Percentiles rank a stretch among this genome's conserved stretches.
These are phyloP conservation scores for Epinephelus lanceolatus DNA, from an alignment of 2,113 vertebrate genomes.

Conservation along the genomic window DNA sequence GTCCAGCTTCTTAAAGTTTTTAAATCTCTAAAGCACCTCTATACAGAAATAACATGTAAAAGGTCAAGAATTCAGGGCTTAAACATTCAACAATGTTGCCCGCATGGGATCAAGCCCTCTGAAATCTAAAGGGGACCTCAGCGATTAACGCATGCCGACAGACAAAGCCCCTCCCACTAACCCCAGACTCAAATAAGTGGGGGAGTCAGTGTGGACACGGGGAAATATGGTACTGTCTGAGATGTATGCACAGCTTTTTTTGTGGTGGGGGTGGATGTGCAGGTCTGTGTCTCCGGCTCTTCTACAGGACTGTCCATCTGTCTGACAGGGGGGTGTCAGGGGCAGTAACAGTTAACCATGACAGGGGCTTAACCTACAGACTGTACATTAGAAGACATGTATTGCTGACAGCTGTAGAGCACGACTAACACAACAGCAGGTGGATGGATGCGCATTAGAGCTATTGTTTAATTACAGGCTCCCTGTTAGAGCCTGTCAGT, in stretches of 20 bases:
- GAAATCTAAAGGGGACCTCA: constrained; percentile 12
- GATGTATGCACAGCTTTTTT: constrained; percentile 19
- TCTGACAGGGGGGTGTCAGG: constrained; percentile 16
- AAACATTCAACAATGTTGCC: background rate
- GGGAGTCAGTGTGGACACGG: constrained; percentile 16
- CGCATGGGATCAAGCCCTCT: background rate
- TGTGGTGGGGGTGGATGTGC: constrained; percentile 15
- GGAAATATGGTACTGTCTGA: constrained; percentile 74
- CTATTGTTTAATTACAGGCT: constrained; percentile 51
- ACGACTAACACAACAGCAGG: constrained; percentile 66
- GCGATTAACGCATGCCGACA: constrained; percentile 63
- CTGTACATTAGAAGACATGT: constrained; percentile 51
- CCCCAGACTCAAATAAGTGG: constrained; percentile 1
- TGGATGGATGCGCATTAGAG: constrained; percentile 42
- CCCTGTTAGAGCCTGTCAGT: constrained; percentile 26
- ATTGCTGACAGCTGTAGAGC: constrained; percentile 71
- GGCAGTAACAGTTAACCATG: constrained; percentile 27
- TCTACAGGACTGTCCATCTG: constrained; percentile 69
- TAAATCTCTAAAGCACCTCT: background rate
- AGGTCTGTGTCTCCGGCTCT: constrained; percentile 44
- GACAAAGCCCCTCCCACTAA: constrained; percentile 21
- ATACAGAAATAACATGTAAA: background rate
- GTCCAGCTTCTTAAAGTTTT: background rate
- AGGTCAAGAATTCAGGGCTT: background rate
- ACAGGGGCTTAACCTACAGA: constrained; percentile 60